Evolutionary conservation across 2,888 invertebrate species (phyloP).

Genomic region (Epicampocera succincta): DNA sequence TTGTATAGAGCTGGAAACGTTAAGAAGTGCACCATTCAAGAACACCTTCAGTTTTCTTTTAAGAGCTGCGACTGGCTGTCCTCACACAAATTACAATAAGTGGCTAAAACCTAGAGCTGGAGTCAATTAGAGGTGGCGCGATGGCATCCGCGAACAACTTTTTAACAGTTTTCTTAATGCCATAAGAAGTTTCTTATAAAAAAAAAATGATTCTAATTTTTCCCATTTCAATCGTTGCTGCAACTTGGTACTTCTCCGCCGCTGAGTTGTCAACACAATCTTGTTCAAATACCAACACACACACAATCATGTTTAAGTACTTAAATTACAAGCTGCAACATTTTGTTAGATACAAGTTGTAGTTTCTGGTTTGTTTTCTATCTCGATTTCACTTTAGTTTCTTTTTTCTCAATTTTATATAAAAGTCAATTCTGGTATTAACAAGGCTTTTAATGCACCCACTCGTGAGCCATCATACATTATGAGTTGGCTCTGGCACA

Average conservation of each 20-base stretch:
- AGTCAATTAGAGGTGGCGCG: too few species aligned
- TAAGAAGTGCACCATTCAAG: too few species aligned
- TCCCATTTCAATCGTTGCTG: too few species aligned
- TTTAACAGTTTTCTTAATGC: too few species aligned
- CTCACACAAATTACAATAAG: too few species aligned
- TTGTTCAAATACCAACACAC: slow-evolving; percentile 31
- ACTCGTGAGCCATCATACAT: slow-evolving; percentile 26
- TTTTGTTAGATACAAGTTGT: slow-evolving; percentile 41
- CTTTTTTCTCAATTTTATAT: slow-evolving; percentile 30
- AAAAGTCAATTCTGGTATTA: slow-evolving; percentile 47
- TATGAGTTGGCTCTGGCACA: slow-evolving; percentile 16
- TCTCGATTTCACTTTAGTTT: neutral
- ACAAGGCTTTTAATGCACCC: slow-evolving; percentile 43
- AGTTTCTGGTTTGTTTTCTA: slow-evolving; percentile 10
- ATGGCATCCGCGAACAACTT: too few species aligned
- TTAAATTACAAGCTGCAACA: slow-evolving; percentile 61
- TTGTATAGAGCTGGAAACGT: too few species aligned
- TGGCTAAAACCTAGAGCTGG: too few species aligned
- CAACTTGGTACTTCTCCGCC: neutral
- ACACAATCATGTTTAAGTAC: slow-evolving; percentile 51
- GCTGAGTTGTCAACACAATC: slow-evolving; percentile 20
- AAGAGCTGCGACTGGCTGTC: too few species aligned
- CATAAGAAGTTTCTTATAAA: too few species aligned
- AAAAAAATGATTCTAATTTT: too few species aligned
- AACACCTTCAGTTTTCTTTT: too few species aligned